Evolutionary conservation across 2,888 invertebrate species (phyloP), one percentile per base, ranked within the genome.

Genomic region (Trileptium ribeirensis): DNA sequence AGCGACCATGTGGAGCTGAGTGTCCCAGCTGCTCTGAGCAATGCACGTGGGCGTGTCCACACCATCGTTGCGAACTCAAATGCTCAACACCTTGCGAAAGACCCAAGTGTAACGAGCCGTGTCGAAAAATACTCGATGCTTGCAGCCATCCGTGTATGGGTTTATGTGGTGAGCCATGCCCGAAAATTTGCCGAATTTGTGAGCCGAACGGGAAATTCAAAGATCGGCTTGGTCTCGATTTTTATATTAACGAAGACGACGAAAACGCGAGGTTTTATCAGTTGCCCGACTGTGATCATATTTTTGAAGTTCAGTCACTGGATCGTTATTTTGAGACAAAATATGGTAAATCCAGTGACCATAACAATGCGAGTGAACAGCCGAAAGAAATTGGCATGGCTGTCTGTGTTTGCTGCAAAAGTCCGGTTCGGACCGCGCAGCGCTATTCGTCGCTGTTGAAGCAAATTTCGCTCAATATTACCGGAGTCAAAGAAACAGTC

Each of bases 141-240:
- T 89, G 90, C 24, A 84, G 82, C 3, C 77, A 75, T 75, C 86
- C 86, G n/a, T 93, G 93, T 89, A 90, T 92, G 86, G 93, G 93
- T 24, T 90, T 93, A 79, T 94, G 93, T 89, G 93, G 93, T n/a
- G 93, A 94, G 88, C 90, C 90, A 15, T 93, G 93, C 87, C 92
- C 92, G 29, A 88, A 88, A 40, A 85, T 91, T 79, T 93, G 93
- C 89, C 88, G 90, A 37, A 77, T 87, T 29, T 93, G 93, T 89
- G 85, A 91, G 82, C 81, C 86, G 34, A 86, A 87, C 37, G n/a
- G 33, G 19, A 24, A n/a, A 19, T 70, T 34, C 19, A 34, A 79
- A 33, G 36, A 29, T 34, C 78, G 37, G 79, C 34, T 33, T 81
- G 83, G 92, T 0, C 93, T 93, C 87, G 87, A 90, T 64, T 93